Conservation (phyloP, 35 echinoderm and acorn worm genomes). For the Diadema setosum region DNA sequence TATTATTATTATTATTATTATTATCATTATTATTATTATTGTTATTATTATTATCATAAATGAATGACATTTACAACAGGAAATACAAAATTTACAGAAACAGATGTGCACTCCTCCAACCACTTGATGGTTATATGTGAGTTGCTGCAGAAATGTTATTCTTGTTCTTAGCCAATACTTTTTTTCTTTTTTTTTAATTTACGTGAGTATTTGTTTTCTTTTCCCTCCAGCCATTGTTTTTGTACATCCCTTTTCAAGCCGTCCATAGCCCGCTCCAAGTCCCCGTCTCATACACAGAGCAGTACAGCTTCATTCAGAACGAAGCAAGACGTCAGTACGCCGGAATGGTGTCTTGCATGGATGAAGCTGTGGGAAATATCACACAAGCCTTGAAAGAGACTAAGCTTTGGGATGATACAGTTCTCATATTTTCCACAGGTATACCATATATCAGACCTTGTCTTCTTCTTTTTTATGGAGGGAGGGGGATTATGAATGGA, state of each 20-base stretch:
- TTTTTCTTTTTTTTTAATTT: too few species aligned
- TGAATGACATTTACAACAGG: too few species aligned
- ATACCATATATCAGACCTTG: not conserved
- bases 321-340: conserved; percentile 41
- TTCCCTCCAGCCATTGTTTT: conserved; percentile 47
- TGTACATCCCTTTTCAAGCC: conserved; percentile 71
- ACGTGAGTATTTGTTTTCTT: not conserved
- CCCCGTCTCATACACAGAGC: conserved; percentile 54
- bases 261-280: conserved; percentile 80
- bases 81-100: too few species aligned
- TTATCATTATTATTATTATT: too few species aligned
- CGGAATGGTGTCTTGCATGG: conserved; percentile 78
- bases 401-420: conserved; percentile 71
- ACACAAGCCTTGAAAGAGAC: conserved; percentile 25
- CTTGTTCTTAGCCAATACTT: too few species aligned
- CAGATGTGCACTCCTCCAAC: too few species aligned
- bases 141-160: too few species aligned
- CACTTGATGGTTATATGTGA: too few species aligned
- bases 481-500: too few species aligned
- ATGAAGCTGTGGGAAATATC: conserved; percentile 80
- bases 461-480: not conserved
- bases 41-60: too few species aligned
- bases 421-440: conserved; percentile 84
- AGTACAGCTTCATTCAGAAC: conserved; percentile 36
- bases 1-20: too few species aligned